phyloP scores from a whole-genome alignment of 2,888 invertebrate species.

The Drosophila incognita region DNA sequence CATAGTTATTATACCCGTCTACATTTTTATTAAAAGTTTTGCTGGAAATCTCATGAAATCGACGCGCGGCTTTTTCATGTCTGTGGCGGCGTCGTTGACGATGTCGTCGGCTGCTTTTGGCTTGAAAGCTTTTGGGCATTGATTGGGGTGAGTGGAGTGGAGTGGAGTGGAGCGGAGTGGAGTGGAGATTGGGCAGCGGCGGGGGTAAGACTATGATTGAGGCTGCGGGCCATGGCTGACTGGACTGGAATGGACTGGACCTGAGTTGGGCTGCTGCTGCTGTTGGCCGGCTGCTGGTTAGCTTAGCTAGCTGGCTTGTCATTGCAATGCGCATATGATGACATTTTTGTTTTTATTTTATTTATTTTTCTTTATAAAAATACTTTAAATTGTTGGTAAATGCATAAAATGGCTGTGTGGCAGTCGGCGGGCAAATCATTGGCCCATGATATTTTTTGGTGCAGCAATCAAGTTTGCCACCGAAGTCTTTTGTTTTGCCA shows the following conservation, averaged over 20 bases:
- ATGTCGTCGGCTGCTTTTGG: slow-evolving; percentile 67
- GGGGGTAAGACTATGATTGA: slow-evolving; percentile 27
- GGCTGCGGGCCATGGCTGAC: slow-evolving; percentile 68
- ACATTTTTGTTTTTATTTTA: slow-evolving; percentile 42
- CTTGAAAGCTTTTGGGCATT: slow-evolving; percentile 71
- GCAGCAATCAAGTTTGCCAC: slow-evolving; percentile 51
- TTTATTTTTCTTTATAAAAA: slow-evolving; percentile 50
- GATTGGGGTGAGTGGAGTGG: slow-evolving; percentile 39
- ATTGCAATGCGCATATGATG: slow-evolving; percentile 75
- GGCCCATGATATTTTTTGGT: slow-evolving; percentile 60
- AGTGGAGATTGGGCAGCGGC: background rate
- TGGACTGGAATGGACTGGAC: slow-evolving; percentile 48
- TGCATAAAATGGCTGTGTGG: slow-evolving; percentile 57
- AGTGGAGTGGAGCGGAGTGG: background rate
- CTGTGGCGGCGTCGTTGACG: slow-evolving; percentile 55
- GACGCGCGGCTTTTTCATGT: slow-evolving; percentile 64
- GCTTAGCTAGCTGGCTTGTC: slow-evolving; percentile 54
- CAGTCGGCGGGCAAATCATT: slow-evolving; percentile 34
- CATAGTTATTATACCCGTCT: slow-evolving; percentile 31
- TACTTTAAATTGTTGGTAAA: slow-evolving; percentile 73
- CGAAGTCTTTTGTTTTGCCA: slow-evolving; percentile 53
- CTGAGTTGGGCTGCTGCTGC: slow-evolving; percentile 34
- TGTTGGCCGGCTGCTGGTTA: slow-evolving; percentile 40
- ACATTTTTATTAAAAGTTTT: slow-evolving; percentile 51
- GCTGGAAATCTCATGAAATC: slow-evolving; percentile 69